Evolutionary conservation across 1,140 invertebrate genomes (phyloP), one percentile per base, ranked within the genome.

Genomic region (Solen grandis): DNA sequence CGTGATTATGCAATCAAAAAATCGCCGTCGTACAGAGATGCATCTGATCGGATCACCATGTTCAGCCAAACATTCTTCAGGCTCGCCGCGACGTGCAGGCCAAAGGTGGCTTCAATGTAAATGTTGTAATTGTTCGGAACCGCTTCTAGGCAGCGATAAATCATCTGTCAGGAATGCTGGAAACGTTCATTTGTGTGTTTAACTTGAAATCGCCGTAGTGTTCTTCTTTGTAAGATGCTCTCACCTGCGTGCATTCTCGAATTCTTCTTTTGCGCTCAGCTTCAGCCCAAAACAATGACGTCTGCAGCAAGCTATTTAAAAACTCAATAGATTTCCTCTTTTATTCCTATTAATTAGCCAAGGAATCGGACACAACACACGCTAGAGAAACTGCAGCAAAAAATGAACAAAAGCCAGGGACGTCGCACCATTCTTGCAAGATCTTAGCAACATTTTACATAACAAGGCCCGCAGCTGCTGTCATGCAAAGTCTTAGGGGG

Each of bases 281-380:
- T 66, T 38, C 75, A 22, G 55, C 33, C 65, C 77, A 65, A 80
- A 60, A 80, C 77, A 80, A 80, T 80, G 63, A 33, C 54, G 57
- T 62, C 54, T 72, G 69, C 66, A 72, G 69, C 77, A 72, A 55
- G 36, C 77, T 65, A 72, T 69, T 80, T 80, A 80, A 72, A 80
- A 72, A 72, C 59, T 80, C 77, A 80, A 80, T 80, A 80, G 66
- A 80, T 72, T 80, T 72, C 69, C 50, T 73, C 77, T 72, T 80
- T 80, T 80, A 80, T 80, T 80, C 77, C 77, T 80, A 80, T 80
- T 80, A 80, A 80, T 80, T 80, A 41, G 66, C 66, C 65, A 80
- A 65, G 72, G 66, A 80, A 80, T 72, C 77, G 59, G 69, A 65
- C 65, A 31, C 46, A 72, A 62, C 77, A 80, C n/a, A n/a, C 66